Base-by-base conservation (phyloP, 2,113 vertebrate species). In the Lutjanus erythropterus region DNA sequence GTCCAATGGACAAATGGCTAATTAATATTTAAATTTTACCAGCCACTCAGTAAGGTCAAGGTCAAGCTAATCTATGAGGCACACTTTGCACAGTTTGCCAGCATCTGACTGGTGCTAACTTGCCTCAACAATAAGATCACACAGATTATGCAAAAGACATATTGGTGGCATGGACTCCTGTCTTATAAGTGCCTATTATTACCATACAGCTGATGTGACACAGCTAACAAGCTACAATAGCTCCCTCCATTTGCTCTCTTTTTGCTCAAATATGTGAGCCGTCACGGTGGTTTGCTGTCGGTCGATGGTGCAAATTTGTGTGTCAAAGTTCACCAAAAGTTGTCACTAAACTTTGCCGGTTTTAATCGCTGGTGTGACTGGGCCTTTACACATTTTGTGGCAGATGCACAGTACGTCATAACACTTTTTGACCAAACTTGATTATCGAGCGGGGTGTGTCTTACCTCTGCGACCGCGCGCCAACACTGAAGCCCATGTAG, bases 401-500 rank as follows among this genome's bases (percentile, higher is more conserved):
- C 19, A 33, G 11, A 14, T 53, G 23, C 18, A 39, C 1, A 14
- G 12, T 25, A 27, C 6, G n/a, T 42, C 23, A 18, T 27, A 39
- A 46, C 21, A 9, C 19, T 11, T 14, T n/a, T n/a, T n/a, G n/a
- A n/a, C n/a, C n/a, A n/a, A n/a, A n/a, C n/a, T n/a, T 15, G 70
- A 19, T 27, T 6, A 0, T 4, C 3, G 25, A 21, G 41, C 14
- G 37, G 3, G 0, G 65, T 42, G 69, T 0, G 42, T 69, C 81
- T 81, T 97, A 99, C 98, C 98, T 99, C 90, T 98, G 97, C 0
- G 98, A 98, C 12, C 98, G 97, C 0, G 96, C 97, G 10, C 97
- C 98, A 0, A 99, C 94, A 72, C 98, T 99, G 72, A 99, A 99
- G 90, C 97, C 98, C 96, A 99, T 95, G 88, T 99, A 99, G 50